Base-by-base conservation (phyloP, 2,888 invertebrate genomes). In the Coelinius sp. region DNA sequence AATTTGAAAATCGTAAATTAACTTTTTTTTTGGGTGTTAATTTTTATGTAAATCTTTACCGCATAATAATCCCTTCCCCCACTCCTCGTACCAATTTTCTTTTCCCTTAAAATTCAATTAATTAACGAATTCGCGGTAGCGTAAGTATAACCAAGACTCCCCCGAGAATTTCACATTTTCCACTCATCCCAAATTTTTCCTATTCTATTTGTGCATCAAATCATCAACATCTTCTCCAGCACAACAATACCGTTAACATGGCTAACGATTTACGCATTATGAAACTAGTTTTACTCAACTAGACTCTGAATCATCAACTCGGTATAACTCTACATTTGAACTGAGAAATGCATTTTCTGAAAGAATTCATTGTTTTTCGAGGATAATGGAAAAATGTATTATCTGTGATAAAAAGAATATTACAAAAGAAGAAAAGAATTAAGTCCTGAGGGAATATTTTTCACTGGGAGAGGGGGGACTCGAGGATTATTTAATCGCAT, bases 91-190 rank as follows among this genome's bases (percentile, higher is more conserved):
- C 64, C 71, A 71, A 75, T 76, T 73, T 73, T 62, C 71, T 73
- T 53, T 46, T 41, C 31, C 66, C 41, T 27, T 68, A 77, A 76
- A 78, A 80, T 80, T 79, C 79, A 74, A 82, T 80, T 82, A 82
- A 83, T 82, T 83, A 81, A 79, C 75, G 73, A 75, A 78, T 73
- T 71, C 74, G 53, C 49, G 56, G 59, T 52, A 72, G 22, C 49
- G 66, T 70, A 69, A 73, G 25, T 73, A n/a, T n/a, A 69, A 59
- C 41, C 17, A 2, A 35, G 38, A 25, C 67, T 69, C 52, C 52
- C 63, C 14, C 24, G 41, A 63, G 63, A 41, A 63, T 38, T 12
- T 65, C 27, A 53, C 41, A 49, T 70, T 52, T 59, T 63, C 38
- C 38, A n/a, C 44, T 25, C 44, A 41, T 1, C 22, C 24, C 8